phyloP scores from a whole-genome alignment of 2,888 invertebrate species.

The Sclerodermus sp. region DNA sequence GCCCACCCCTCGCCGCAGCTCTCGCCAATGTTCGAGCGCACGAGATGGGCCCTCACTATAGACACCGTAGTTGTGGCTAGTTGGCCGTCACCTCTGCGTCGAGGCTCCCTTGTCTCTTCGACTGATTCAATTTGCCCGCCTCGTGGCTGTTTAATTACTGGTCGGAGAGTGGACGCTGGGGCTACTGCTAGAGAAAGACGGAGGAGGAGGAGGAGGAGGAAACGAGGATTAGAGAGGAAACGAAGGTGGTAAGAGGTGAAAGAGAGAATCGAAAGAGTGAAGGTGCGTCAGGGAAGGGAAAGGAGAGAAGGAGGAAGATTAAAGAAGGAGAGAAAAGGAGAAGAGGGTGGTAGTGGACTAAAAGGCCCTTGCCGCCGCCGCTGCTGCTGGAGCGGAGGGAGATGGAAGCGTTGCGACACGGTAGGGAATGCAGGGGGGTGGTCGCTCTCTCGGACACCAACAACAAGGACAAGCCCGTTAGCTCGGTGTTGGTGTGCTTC shows the following conservation, averaged over 20 bases:
- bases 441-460: too few species aligned
- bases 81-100: constrained; percentile 57
- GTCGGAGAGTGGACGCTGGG: constrained; percentile 47
- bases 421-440: too few species aligned
- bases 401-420: not conserved
- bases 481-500: constrained; percentile 29
- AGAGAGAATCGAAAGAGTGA: not conserved
- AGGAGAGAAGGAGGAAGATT: not conserved
- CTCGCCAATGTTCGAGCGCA: constrained; percentile 29
- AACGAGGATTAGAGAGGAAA: not conserved
- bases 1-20: not conserved
- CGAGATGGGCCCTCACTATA: constrained; percentile 44
- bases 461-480: too few species aligned
- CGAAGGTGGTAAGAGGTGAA: not conserved
- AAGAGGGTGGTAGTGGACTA: too few species aligned
- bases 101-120: constrained; percentile 56
- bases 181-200: constrained; percentile 17
- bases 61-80: constrained; percentile 55
- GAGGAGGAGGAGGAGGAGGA: constrained; percentile 8
- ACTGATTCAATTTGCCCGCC: constrained; percentile 58
- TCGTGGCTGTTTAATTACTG: constrained; percentile 58
- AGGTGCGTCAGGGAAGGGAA: not conserved
- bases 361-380: too few species aligned
- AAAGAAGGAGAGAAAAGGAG: not conserved
- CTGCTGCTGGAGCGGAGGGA: not conserved